Conservation (phyloP, 1,140 invertebrate genomes). For the Helicorthomorpha holstii region DNA sequence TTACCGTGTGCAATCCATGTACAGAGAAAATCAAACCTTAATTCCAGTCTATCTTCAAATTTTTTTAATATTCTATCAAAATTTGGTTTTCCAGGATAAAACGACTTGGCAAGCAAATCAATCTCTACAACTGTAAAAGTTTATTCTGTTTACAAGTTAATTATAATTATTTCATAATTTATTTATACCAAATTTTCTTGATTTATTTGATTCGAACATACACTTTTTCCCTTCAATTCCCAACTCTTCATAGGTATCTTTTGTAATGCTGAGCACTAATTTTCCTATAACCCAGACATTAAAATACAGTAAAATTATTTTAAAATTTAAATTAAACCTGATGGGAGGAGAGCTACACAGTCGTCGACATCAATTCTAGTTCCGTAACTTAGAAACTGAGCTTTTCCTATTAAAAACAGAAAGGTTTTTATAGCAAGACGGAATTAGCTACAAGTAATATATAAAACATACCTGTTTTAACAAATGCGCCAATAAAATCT, state of each 20-base stretch:
- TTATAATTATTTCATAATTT: background rate
- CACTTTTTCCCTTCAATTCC: constrained; percentile 18
- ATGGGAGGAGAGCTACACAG: background rate
- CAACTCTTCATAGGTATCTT: constrained; percentile 19
- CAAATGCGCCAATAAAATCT: constrained; percentile 18
- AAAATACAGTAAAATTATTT: background rate
- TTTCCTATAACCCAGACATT: constrained; percentile 11
- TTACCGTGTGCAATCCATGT: constrained; percentile 19
- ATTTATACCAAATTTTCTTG: constrained; percentile 16
- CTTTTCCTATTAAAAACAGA: background rate
- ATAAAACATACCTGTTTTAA: constrained; percentile 15
- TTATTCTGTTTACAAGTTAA: background rate
- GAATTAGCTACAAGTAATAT: background rate
- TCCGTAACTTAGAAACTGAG: background rate
- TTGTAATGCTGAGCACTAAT: constrained; percentile 18
- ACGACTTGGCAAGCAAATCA: constrained; percentile 14
- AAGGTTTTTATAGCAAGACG: background rate
- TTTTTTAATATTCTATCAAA: constrained; percentile 18
- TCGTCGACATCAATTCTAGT: background rate
- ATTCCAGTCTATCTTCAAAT: constrained; percentile 12
- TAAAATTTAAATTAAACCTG: background rate
- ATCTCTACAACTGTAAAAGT: constrained; percentile 17
- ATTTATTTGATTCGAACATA: constrained; percentile 10
- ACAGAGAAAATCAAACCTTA: constrained; percentile 16
- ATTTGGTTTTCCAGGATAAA: constrained; percentile 18